These are phyloP conservation scores for Xestia sexstrigata DNA, from an alignment of 2,888 invertebrate genomes.

Conservation along the genomic window DNA sequence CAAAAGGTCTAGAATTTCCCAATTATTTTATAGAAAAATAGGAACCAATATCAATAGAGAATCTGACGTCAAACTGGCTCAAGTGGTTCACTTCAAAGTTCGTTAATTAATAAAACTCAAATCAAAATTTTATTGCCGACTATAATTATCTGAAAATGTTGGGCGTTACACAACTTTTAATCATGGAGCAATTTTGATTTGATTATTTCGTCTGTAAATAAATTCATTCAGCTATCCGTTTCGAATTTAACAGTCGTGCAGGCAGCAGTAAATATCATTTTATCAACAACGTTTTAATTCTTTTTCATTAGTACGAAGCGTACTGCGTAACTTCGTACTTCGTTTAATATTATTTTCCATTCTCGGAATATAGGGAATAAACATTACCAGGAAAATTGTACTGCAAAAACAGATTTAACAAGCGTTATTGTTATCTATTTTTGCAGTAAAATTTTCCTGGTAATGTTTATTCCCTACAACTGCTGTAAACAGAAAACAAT, in stretches of 20 bases:
- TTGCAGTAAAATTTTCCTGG: slow-evolving; percentile 1
- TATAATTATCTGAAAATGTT: slow-evolving; percentile 20
- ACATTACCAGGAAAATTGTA: too few species aligned
- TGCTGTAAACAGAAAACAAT: neutral
- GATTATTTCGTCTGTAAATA: slow-evolving; percentile 3
- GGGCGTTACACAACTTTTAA: slow-evolving; percentile 36
- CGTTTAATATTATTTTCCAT: neutral
- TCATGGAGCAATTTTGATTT: slow-evolving; percentile 22
- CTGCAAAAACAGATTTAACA: too few species aligned
- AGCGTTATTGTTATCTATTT: neutral
- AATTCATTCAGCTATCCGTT: slow-evolving; percentile 3
- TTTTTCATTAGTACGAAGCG: neutral
- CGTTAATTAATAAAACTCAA: slow-evolving; percentile 33
- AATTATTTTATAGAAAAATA: neutral
- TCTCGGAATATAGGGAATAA: too few species aligned
- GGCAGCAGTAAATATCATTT: neutral
- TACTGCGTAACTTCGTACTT: slow-evolving; percentile 13
- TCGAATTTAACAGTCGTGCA: neutral
- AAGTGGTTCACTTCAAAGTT: slow-evolving; percentile 18
- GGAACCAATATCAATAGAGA: neutral
- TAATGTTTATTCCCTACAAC: neutral
- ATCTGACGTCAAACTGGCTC: neutral
- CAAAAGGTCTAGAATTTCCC: neutral
- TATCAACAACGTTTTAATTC: slow-evolving; percentile 5
- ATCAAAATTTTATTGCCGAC: slow-evolving; percentile 9